Percentiles rank a stretch among this genome's conserved stretches.
These are phyloP conservation scores for Enteromius treurensis DNA, from an alignment of 2,797 vertebrate genomes.

Conservation along the genomic window DNA sequence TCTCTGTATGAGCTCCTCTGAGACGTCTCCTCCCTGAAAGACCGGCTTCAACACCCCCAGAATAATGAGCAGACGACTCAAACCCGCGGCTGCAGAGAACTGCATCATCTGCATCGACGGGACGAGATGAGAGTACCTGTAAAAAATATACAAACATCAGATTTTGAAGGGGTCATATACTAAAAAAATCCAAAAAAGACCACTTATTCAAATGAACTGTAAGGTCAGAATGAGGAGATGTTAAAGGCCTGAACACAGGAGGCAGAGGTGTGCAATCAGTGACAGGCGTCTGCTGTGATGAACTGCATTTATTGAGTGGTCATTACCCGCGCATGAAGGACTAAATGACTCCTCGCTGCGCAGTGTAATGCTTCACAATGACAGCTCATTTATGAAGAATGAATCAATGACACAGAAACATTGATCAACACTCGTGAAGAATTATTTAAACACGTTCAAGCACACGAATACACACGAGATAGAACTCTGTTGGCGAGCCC, in stretches of 20 bases:
- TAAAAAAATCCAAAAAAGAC: background rate
- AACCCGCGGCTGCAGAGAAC: slow-evolving; percentile 80
- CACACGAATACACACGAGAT: background rate
- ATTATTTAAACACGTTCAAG: background rate
- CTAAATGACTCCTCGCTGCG: slow-evolving; percentile 37
- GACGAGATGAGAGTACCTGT: slow-evolving; percentile 79
- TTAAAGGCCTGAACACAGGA: background rate
- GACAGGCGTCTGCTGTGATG: slow-evolving; percentile 25
- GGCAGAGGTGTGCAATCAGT: background rate
- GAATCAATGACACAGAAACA: slow-evolving; percentile 37
- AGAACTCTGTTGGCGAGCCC: background rate
- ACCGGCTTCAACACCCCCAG: slow-evolving; percentile 77
- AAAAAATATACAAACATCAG: slow-evolving; percentile 39
- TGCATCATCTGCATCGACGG: slow-evolving; percentile 79
- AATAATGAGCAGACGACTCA: slow-evolving; percentile 81
- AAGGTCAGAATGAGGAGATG: background rate
- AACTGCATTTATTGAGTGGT: slow-evolving; percentile 39
- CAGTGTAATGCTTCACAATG: slow-evolving; percentile 39
- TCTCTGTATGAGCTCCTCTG: slow-evolving; percentile 77
- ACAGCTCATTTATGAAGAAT: slow-evolving; percentile 53
- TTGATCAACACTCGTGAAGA: slow-evolving; percentile 37
- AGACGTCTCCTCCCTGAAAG: slow-evolving; percentile 70
- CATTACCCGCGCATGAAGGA: slow-evolving; percentile 37
- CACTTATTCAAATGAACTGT: background rate
- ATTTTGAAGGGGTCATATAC: background rate